These are phyloP conservation scores for Drosophila kepulauana DNA, from an alignment of 1,140 invertebrate genomes.

Conservation along the genomic window DNA sequence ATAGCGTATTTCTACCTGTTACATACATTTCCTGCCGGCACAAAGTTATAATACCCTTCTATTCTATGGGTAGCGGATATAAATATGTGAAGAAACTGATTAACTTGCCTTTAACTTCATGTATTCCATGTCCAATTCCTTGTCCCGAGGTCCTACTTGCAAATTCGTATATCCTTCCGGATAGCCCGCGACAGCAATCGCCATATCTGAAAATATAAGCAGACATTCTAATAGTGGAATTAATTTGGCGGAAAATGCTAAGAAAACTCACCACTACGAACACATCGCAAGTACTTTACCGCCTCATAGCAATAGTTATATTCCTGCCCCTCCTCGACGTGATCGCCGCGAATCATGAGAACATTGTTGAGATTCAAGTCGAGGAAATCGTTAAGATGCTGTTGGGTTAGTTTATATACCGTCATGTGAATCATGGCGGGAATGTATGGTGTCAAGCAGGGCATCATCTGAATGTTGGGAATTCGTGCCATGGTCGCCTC, in stretches of 20 bases:
- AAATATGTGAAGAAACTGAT: no score
- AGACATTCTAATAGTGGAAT: background rate
- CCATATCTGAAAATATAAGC: background rate
- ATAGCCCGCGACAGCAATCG: conserved; percentile 16
- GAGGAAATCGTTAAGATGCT: conserved; percentile 3
- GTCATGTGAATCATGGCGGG: conserved; percentile 21
- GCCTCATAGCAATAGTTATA: conserved; percentile 6
- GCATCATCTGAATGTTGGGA: background rate
- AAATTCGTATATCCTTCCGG: conserved; percentile 16
- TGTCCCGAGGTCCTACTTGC: background rate
- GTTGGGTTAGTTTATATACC: background rate
- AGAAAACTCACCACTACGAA: background rate
- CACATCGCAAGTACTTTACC: conserved; percentile 1
- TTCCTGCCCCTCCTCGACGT: background rate
- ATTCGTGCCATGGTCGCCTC: background rate
- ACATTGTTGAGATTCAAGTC: conserved; percentile 12
- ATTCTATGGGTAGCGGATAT: no score
- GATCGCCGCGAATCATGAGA: conserved; percentile 13
- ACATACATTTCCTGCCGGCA: no score
- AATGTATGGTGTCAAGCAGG: background rate
- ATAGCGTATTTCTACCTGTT: no score
- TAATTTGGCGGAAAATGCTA: background rate
- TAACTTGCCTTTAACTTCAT: conserved; percentile 10
- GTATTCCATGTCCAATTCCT: background rate
- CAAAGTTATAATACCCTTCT: no score